Percentiles rank a stretch among this genome's conserved stretches.
Conservation (phyloP, 2,888 invertebrate species). For the Galeopsomyia nigrocyanea region DNA sequence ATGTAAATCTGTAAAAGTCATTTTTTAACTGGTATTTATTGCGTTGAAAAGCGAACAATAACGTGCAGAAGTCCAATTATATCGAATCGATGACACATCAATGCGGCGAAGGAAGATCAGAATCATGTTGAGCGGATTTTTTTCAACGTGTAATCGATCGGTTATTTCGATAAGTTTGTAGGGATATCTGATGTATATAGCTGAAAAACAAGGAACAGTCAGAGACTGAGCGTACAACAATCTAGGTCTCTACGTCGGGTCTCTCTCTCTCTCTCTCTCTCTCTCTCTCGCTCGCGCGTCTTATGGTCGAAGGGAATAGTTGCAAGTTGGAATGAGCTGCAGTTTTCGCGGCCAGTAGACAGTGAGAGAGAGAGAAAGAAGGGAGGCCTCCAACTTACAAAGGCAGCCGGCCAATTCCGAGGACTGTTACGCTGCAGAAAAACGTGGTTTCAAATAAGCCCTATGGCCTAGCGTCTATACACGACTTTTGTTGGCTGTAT, state of each 20-base stretch:
- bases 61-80: constrained; percentile 39
- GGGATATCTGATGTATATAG: constrained; percentile 36
- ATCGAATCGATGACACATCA: constrained; percentile 35
- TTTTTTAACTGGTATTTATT: too few species aligned
- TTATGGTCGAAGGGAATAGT: constrained; percentile 54
- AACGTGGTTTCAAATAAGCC: constrained; percentile 45
- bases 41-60: constrained; percentile 18
- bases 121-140: constrained; percentile 9
- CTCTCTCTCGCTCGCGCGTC: not conserved
- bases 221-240: constrained; percentile 42
- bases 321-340: constrained; percentile 67
- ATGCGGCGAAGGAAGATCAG: constrained; percentile 26
- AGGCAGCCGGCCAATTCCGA: constrained; percentile 60
- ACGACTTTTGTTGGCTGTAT: constrained; percentile 33
- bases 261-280: not conserved
- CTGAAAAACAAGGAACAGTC: constrained; percentile 43
- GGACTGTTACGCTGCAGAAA: constrained; percentile 64
- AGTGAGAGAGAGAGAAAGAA: constrained; percentile 47
- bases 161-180: constrained; percentile 39
- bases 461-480: constrained; percentile 12
- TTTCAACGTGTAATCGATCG: constrained; percentile 42
- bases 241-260: constrained; percentile 40
- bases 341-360: constrained; percentile 62
- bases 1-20: too few species aligned
- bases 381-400: constrained; percentile 53